Base-by-base conservation (phyloP, 1,140 invertebrate species). In the Hylaeus volcanicus region DNA sequence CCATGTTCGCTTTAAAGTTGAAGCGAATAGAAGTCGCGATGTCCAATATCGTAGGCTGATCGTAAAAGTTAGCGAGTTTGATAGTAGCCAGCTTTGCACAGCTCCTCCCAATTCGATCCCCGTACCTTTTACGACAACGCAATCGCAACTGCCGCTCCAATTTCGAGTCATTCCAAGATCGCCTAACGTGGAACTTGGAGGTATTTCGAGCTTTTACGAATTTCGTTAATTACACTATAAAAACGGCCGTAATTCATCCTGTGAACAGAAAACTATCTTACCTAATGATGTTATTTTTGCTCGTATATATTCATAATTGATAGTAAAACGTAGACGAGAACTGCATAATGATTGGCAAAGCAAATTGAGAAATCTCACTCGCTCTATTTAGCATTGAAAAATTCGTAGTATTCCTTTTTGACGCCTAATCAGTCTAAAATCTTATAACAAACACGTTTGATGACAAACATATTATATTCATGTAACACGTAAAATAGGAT, bases 11-110 rank as follows among this genome's bases (percentile, higher is more conserved):
- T 26, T 68, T 41, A 60, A 82, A 61, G 39, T 64, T 4, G 68
- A 60, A 15, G 48, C 48, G 15, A 1, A 60, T 58, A 45, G 61
- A 55, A 61, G 61, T 78, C 69, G 58, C 74, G 53, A 75, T 81
- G 60, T 61, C 83, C 66, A 82, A 68, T 56, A 69, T 74, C 84
- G 74, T 75, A 64, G 79, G 73, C 69, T 74, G 76, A 66, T 84
- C 85, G 83, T 88, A 88, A 88, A 88, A 88, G 86, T 88, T 88
- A 88, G 82, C 82, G 69, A 79, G 77, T 84, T 85, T 70, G 82
- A 88, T 88, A 85, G 82, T 72, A 87, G 82, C 68, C 85, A 84
- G 81, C 72, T 79, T 73, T 72, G 70, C 71, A 84, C 79, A 75
- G 72, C 85, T 79, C 60, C 60, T 74, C 64, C 65, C 85, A 71